These are phyloP conservation scores for Sebastes trivittatus DNA, from an alignment of 2,797 vertebrate species.

Conservation along the genomic window DNA sequence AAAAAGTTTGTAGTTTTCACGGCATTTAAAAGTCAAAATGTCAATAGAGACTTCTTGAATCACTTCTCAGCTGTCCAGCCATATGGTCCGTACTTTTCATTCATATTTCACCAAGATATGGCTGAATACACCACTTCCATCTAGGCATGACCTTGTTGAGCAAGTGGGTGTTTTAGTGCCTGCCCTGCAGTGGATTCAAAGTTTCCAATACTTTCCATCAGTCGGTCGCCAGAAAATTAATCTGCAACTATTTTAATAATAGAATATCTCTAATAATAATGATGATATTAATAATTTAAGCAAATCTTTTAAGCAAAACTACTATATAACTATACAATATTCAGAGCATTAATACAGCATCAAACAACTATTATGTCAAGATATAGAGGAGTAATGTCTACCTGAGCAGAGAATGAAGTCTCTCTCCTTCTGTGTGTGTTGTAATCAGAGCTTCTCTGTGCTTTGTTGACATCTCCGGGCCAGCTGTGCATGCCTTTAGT, in stretches of 20 bases:
- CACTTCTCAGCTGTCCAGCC: not conserved
- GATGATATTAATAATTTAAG: not conserved
- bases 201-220: not conserved
- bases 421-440: no score
- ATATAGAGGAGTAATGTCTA: no score
- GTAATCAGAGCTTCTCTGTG: no score
- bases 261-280: not conserved
- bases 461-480: no score
- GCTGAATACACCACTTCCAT: not conserved
- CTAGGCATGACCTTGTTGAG: not conserved
- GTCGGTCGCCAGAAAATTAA: rapidly evolving
- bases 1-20: not conserved
- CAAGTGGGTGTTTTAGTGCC: not conserved
- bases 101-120: not conserved
- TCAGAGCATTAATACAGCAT: no score
- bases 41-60: not conserved
- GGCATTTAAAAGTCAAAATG: not conserved
- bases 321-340: no score
- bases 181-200: not conserved
- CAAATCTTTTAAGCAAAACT: not conserved
- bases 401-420: no score
- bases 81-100: not conserved
- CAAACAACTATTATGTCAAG: no score
- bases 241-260: not conserved
- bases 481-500: no score